These are phyloP conservation scores for Mus minutoides DNA, from an alignment of 2,797 vertebrate genomes.

Conservation along the genomic window DNA sequence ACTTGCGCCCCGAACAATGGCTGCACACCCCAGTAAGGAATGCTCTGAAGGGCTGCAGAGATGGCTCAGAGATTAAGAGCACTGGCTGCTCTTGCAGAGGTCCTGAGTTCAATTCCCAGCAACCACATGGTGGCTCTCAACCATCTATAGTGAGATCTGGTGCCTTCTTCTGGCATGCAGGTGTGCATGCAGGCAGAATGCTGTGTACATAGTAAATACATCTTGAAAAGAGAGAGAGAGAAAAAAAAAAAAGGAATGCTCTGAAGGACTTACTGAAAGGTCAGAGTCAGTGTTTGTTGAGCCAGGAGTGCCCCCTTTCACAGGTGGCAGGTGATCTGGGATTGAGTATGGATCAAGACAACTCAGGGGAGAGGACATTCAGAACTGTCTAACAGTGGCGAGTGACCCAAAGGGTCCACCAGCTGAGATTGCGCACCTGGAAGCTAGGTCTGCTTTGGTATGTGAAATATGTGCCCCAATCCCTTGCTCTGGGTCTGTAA, in stretches of 20 bases:
- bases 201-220: no score
- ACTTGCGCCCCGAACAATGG: conserved; percentile 99
- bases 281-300: conserved; percentile 99
- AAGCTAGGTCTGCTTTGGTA: conserved; percentile 74
- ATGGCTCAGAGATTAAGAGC: no score
- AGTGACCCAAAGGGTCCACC: conserved; percentile 96
- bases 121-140: no score
- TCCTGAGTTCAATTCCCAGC: no score
- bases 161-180: no score
- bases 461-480: background rate
- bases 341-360: conserved; percentile 99
- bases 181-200: no score
- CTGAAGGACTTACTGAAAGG: conserved; percentile 99
- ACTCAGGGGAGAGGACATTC: conserved; percentile 99
- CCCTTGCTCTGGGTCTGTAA: background rate
- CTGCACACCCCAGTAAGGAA: conserved; percentile 99
- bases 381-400: conserved; percentile 97
- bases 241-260: conserved; percentile 92
- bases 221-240: no score
- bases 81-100: no score
- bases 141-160: no score
- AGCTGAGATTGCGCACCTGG: conserved; percentile 94
- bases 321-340: conserved; percentile 98
- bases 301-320: conserved; percentile 99
- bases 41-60: conserved; percentile 89